Evolutionary conservation across 2,888 invertebrate species (phyloP).

Genomic region (Drosophila borborema): DNA sequence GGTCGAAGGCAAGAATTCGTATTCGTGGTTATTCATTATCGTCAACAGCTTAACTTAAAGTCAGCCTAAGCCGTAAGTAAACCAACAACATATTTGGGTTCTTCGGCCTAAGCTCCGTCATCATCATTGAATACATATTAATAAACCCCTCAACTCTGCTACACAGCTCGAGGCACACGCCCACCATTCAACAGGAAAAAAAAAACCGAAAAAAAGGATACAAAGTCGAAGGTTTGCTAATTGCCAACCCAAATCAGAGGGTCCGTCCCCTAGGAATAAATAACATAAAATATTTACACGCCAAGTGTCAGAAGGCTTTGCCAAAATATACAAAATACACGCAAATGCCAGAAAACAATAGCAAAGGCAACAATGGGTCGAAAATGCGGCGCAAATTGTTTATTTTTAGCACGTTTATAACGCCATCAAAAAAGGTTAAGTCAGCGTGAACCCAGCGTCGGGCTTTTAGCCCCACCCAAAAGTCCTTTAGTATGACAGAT

Average conservation of each 20-base stretch:
- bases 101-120: conserved; percentile 15
- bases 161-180: conserved; percentile 6
- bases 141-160: conserved; percentile 26
- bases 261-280: conserved; percentile 29
- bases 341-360: conserved; percentile 37
- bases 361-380: conserved; percentile 21
- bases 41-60: conserved; percentile 26
- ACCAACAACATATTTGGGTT: conserved; percentile 37
- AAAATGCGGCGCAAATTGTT: conserved; percentile 68
- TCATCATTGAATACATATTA: conserved; percentile 53
- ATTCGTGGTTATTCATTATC: not conserved
- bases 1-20: not conserved
- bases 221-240: conserved; percentile 59
- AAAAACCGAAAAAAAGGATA: conserved; percentile 22
- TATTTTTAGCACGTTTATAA: conserved; percentile 79
- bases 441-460: conserved; percentile 23
- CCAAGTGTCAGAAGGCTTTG: conserved; percentile 57
- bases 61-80: conserved; percentile 29
- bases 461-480: conserved; percentile 14
- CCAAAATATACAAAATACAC: conserved; percentile 58
- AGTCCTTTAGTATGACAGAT: conserved; percentile 50
- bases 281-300: conserved; percentile 75
- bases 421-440: conserved; percentile 75
- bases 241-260: conserved; percentile 72
- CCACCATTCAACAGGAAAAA: not conserved